Evolutionary conservation across 2,888 invertebrate species (phyloP).

Genomic region (Chrysotoxum bicinctum): DNA sequence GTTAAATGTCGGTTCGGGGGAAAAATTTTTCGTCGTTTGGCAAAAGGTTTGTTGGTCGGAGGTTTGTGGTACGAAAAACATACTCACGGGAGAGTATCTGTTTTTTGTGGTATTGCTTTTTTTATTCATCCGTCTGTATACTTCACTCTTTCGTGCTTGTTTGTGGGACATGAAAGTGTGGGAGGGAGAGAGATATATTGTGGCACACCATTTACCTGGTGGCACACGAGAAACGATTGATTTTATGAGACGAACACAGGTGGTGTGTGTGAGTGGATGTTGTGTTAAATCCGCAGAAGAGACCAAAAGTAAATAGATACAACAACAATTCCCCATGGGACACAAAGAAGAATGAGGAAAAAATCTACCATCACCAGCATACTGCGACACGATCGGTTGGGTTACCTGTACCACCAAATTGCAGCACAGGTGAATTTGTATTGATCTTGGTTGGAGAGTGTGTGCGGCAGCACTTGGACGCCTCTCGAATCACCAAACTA

Average conservation of each 20-base stretch:
- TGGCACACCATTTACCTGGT: slow-evolving; percentile 37
- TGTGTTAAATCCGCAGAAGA: slow-evolving; percentile 60
- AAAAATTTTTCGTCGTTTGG: slow-evolving; percentile 72
- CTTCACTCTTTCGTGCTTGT: slow-evolving; percentile 32
- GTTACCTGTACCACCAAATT: slow-evolving; percentile 49
- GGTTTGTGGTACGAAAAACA: slow-evolving; percentile 65
- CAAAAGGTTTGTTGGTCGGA: slow-evolving; percentile 67
- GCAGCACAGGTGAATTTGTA: slow-evolving; percentile 66
- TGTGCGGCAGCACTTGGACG: slow-evolving; percentile 44
- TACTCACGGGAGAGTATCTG: slow-evolving; percentile 52
- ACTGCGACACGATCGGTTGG: background rate
- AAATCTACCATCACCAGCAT: slow-evolving; percentile 23
- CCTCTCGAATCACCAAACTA: slow-evolving; percentile 3
- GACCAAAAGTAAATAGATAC: slow-evolving; percentile 56
- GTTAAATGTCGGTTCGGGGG: slow-evolving; percentile 71
- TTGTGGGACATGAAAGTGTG: slow-evolving; percentile 9
- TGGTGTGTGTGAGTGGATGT: slow-evolving; percentile 61
- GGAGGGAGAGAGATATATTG: slow-evolving; percentile 33
- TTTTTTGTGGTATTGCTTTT: slow-evolving; percentile 12
- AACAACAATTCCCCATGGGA: slow-evolving; percentile 12
- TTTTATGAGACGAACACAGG: slow-evolving; percentile 43
- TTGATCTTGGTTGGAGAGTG: slow-evolving; percentile 43
- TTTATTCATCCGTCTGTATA: background rate
- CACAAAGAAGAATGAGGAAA: slow-evolving; percentile 56
- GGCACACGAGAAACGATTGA: slow-evolving; percentile 41